Conservation (phyloP, 1,140 invertebrate genomes). For the Drosophila watanabei region DNA sequence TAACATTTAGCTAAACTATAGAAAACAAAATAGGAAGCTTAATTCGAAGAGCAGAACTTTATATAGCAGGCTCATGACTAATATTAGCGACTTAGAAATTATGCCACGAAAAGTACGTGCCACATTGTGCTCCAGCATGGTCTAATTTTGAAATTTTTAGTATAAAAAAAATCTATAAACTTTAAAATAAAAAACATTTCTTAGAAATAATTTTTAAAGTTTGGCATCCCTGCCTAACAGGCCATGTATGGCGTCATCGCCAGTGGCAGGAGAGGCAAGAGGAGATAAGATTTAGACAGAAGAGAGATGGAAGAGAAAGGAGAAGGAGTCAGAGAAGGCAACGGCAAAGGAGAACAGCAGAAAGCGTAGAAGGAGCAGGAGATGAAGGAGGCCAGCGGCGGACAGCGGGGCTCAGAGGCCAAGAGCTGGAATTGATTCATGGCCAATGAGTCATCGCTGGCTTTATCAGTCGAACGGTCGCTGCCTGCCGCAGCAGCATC, state of each 20-base stretch:
- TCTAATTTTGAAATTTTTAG: neutral
- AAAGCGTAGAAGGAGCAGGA: neutral
- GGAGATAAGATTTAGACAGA: constrained; percentile 7
- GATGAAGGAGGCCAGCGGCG: constrained; percentile 36
- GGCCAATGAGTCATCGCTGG: constrained; percentile 61
- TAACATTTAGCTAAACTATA: neutral
- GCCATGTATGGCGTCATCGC: constrained; percentile 13
- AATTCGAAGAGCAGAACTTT: too few species aligned
- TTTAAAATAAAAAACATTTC: neutral
- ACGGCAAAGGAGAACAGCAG: neutral
- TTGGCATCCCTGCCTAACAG: neutral
- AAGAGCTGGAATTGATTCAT: constrained; percentile 69
- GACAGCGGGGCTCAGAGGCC: constrained; percentile 68
- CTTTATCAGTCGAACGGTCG: constrained; percentile 61
- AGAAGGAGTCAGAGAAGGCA: constrained; percentile 3
- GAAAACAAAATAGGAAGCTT: too few species aligned
- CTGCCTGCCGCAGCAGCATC: neutral
- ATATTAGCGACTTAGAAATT: too few species aligned
- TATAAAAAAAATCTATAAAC: neutral
- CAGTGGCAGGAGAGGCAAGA: neutral
- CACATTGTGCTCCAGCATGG: neutral
- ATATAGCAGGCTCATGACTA: too few species aligned
- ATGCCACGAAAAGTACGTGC: too few species aligned
- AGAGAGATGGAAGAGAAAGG: neutral
- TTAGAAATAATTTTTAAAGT: neutral